Percentiles rank a stretch among this genome's conserved stretches.
These are phyloP conservation scores for Danaus melanippus DNA, from an alignment of 1,140 invertebrate species.

Conservation along the genomic window DNA sequence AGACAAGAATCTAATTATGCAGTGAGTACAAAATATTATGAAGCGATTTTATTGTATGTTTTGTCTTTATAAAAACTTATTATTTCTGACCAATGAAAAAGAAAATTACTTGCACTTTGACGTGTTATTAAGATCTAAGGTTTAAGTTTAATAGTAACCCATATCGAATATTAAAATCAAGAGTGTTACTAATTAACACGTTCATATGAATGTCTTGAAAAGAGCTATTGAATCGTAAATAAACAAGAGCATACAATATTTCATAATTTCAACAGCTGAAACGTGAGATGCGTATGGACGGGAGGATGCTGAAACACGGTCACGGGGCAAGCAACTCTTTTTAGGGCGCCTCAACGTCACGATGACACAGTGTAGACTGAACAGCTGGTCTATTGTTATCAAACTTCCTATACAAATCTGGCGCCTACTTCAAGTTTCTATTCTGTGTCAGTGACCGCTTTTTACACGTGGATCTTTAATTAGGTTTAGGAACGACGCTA, in stretches of 20 bases:
- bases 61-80: no score
- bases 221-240: not conserved
- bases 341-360: constrained; percentile 16
- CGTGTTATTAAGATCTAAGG: no score
- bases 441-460: constrained; percentile 9
- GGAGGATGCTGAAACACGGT: constrained; percentile 19
- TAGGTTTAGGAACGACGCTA: not conserved
- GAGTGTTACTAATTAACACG: no score
- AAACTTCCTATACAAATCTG: constrained; percentile 12
- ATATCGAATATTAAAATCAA: no score
- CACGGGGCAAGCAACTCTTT: constrained; percentile 19
- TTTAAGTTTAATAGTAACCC: no score
- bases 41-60: no score
- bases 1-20: no score
- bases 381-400: constrained; percentile 14
- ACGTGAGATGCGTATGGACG: not conserved
- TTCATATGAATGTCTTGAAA: no score
- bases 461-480: constrained; percentile 7
- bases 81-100: no score
- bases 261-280: not conserved
- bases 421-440: constrained; percentile 5
- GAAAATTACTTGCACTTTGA: no score
- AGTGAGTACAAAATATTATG: no score
- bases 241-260: not conserved
- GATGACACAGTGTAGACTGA: not conserved